Evolutionary conservation across 2,797 vertebrate species (phyloP), one percentile per base, ranked within the genome.

Genomic region (Scleropages formosus): DNA sequence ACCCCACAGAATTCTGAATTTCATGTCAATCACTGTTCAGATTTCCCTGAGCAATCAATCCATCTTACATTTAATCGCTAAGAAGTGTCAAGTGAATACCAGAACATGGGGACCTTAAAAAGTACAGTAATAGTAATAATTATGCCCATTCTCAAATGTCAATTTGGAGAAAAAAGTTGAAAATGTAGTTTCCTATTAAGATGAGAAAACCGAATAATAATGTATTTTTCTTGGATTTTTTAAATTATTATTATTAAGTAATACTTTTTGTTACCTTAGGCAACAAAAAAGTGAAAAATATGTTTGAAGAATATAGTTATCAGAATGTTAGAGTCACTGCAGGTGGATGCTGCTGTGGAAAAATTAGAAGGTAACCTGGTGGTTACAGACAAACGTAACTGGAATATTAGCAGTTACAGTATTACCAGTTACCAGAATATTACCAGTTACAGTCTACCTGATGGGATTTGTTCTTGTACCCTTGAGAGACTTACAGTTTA

Each of bases 181-280:
- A 66, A 66, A 66, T 31, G 44, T n/a, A 66, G 16, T 66, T 66
- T 66, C 31, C 66, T 27, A 22, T 66, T n/a, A 66, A 66, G 16
- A 66, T 66, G 64, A 7, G 18, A n/a, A 16, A n/a, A 66, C 20
- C 66, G 64, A 66, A 44, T 39, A 66, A 66, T 66, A 31, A 66
- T 39, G 31, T 39, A 8, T n/a, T 18, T 20, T 8, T 44, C 46
- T 18, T 18, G 20, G 16, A 46, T 66, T 22, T 46, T 31, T 18
- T 22, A 61, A 61, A 59, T 61, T 22, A 61, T 66, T 39, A 39
- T 2, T 31, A 31, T 6, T 39, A 6, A 2, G 2, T 6, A 39
- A 39, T 39, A 39, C 39, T 39, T 2, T 39, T 39, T 39, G 31
- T 39, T 39, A 6, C 31, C 31, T 39, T 39, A 39, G 31, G 6